Evolutionary conservation across 2,888 invertebrate genomes (phyloP), one percentile per base, ranked within the genome.

Genomic region (Tenthredo amoena): DNA sequence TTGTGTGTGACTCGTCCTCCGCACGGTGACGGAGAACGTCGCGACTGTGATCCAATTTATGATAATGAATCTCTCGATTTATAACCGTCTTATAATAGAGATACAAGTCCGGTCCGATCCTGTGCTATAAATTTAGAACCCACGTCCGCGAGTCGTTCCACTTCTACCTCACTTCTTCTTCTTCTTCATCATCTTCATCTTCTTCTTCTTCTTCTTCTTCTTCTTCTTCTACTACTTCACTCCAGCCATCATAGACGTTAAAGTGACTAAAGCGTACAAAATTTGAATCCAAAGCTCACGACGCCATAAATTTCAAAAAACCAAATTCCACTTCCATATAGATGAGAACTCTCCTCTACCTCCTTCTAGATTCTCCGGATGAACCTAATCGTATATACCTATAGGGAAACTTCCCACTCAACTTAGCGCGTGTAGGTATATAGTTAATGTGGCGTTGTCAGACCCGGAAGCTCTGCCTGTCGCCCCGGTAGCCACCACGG

Each of bases 11-110:
- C 21, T 40, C 81, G 50, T 50, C 55, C n/a, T 21, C 62, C 26
- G 21, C 62, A 62, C 47, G 9, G 50, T 81, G 77, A 77, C 77
- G 55, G 15, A 74, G 37, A 37, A 79, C 34, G 65, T 79, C 62
- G 43, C 47, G 71, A 62, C 65, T n/a, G 58, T 90, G 89, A 89
- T 90, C 90, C 90, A 91, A 92, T 92, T 92, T 91, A 92, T 90
- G 92, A 91, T 91, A 92, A 91, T 91, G 91, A 91, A 91, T 89
- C 90, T 87, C 85, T 43, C 87, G 88, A 90, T 91, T 91, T 91
- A 92, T 88, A 89, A 87, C 85, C 89, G 89, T 89, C 91, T 91
- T 90, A 89, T 90, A 90, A 91, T 89, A 91, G 90, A 91, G 91
- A 91, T 89, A 89, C 89, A 89, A 87, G 87, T 50, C n/a, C 21